Percentiles rank a stretch among this genome's conserved stretches.
Conservation (phyloP, 1,140 invertebrate genomes). For the Drosophila nigromelanica region DNA sequence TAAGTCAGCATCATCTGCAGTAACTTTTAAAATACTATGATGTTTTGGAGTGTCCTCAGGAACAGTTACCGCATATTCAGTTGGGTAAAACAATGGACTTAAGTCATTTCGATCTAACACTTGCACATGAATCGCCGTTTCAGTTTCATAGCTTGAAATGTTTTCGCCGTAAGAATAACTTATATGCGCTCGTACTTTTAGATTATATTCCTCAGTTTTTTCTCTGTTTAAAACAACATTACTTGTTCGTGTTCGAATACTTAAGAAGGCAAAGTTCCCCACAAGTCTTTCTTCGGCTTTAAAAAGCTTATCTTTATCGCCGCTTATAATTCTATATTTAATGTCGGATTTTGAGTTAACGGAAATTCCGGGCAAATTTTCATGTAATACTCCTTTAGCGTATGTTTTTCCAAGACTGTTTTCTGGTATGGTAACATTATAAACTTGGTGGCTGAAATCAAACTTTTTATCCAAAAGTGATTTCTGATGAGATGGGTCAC, state of each 20-base stretch:
- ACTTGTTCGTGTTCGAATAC: slow-evolving; percentile 93
- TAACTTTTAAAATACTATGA: slow-evolving; percentile 89
- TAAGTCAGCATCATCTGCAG: slow-evolving; percentile 96
- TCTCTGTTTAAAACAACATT: slow-evolving; percentile 96
- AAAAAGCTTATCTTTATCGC: slow-evolving; percentile 95
- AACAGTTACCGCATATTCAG: slow-evolving; percentile 93
- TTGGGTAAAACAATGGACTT: slow-evolving; percentile 95
- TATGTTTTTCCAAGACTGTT: slow-evolving; percentile 95
- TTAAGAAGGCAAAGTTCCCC: slow-evolving; percentile 96
- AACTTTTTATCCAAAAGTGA: slow-evolving; percentile 25
- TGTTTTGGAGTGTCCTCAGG: slow-evolving; percentile 95
- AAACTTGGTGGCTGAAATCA: slow-evolving; percentile 89
- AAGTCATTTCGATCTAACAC: slow-evolving; percentile 96
- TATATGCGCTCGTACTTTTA: slow-evolving; percentile 90
- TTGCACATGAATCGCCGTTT: slow-evolving; percentile 90
- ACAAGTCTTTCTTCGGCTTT: slow-evolving; percentile 94
- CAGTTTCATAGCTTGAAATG: slow-evolving; percentile 87
- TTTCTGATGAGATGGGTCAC: slow-evolving; percentile 6
- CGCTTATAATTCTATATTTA: slow-evolving; percentile 92
- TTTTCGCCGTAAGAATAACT: slow-evolving; percentile 85
- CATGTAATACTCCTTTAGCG: slow-evolving; percentile 85
- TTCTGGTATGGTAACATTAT: slow-evolving; percentile 96
- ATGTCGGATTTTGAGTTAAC: slow-evolving; percentile 86
- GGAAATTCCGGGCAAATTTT: slow-evolving; percentile 85
- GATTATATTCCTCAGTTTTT: slow-evolving; percentile 91